Percentiles rank a stretch among this genome's conserved stretches.
These are phyloP conservation scores for Podargus strigoides DNA, from an alignment of 2,797 vertebrate species.

Conservation along the genomic window DNA sequence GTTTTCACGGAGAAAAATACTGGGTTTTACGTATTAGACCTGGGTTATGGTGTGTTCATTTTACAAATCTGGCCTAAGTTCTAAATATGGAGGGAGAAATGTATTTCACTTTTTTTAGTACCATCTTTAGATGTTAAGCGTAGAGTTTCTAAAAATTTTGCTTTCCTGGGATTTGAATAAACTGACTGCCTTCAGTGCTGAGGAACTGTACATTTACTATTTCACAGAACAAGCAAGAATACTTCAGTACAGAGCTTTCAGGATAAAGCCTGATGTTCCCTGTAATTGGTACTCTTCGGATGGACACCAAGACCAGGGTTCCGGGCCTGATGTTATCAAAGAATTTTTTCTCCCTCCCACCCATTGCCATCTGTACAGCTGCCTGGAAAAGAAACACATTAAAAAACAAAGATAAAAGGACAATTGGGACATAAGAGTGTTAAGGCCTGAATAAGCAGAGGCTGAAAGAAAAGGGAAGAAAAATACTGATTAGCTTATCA, in stretches of 20 bases:
- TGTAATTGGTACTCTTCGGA: background rate
- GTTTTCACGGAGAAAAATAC: background rate
- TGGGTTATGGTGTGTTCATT: background rate
- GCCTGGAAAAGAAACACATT: background rate
- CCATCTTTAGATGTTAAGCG: background rate
- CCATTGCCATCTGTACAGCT: background rate
- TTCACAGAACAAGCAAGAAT: background rate
- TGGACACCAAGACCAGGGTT: background rate
- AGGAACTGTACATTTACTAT: background rate
- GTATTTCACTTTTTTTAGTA: background rate
- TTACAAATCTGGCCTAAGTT: background rate
- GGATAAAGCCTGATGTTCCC: background rate
- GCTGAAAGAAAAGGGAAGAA: constrained; percentile 1
- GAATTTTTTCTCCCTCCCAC: background rate
- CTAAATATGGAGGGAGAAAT: background rate
- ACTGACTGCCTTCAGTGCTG: background rate
- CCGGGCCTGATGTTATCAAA: background rate
- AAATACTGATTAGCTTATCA: background rate
- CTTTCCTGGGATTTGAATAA: background rate
- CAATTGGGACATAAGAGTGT: background rate
- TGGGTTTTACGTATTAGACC: background rate
- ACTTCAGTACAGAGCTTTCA: background rate
- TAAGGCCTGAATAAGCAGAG: constrained; percentile 2
- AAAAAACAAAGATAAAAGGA: background rate
- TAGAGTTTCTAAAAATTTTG: background rate